phyloP scores from a whole-genome alignment of 2,797 vertebrate genomes.

The Poeciliopsis paucimaculata region DNA sequence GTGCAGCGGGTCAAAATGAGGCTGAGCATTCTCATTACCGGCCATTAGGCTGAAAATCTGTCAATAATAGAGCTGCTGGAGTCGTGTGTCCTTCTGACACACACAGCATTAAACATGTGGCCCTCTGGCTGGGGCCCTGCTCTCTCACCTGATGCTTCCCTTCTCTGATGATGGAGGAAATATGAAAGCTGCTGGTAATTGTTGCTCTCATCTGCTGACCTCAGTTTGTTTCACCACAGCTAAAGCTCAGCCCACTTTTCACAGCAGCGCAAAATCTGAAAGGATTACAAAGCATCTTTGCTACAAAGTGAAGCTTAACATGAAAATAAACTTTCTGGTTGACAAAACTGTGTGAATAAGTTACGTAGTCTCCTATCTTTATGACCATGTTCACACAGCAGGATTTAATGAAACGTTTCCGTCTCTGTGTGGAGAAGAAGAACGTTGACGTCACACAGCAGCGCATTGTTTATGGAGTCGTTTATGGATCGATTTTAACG shows the following conservation, averaged over 20 bases:
- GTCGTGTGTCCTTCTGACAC: constrained; percentile 3
- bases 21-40: constrained; percentile 43
- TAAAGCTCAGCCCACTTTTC: constrained; percentile 13
- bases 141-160: constrained; percentile 1
- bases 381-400: too few relatives aligned
- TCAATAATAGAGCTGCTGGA: constrained; percentile 3
- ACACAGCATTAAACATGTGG: constrained; percentile 11
- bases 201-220: constrained; percentile 25
- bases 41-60: constrained; percentile 32
- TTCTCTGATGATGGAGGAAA: constrained; percentile 30
- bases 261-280: constrained; percentile 2
- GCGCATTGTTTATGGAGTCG: too few relatives aligned
- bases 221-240: constrained; percentile 24
- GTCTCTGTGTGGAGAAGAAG: too few relatives aligned
- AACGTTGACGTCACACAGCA: too few relatives aligned
- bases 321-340: background rate
- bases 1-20: constrained; percentile 19
- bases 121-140: constrained; percentile 11
- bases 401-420: too few relatives aligned
- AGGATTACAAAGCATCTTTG: background rate
- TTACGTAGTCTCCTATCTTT: too few relatives aligned
- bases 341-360: background rate
- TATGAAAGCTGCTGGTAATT: background rate
- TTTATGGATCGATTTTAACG: too few relatives aligned
- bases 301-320: background rate